Evolutionary conservation across 2,888 invertebrate species (phyloP), one percentile per base, ranked within the genome.

Genomic region (Phengaris alcon): DNA sequence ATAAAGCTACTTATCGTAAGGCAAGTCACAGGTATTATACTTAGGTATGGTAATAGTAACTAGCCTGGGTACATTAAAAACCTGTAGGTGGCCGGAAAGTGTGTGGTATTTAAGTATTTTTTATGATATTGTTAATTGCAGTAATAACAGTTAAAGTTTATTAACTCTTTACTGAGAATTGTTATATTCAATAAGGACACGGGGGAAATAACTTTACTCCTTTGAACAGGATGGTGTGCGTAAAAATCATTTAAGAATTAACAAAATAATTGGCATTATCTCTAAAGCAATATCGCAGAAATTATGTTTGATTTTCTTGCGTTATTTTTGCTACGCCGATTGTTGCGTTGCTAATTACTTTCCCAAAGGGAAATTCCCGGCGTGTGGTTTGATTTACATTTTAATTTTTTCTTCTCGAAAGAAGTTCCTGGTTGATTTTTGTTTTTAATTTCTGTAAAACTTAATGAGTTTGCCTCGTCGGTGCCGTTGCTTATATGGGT

Each of bases 301-400:
- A 44, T 64, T 64, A 64, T 64, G 64, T 64, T 64, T 59, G 59
- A 22, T 59, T 64, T 64, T 35, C 35, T 64, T 35, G 64, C 12
- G 64, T 35, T 35, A 64, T 12, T 64, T 64, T 12, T 35, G 12
- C 64, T 22, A 6, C 22, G 35, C 35, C 12, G 64, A 64, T 35
- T 35, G 64, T 64, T 64, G 13, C 48, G 48, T 46, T 46, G 69
- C 69, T 69, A 69, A 69, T 69, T 69, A 69, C 69, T 48, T 46
- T 69, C 15, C 48, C 48, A 46, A n/a, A 69, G 69, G 69, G 69
- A n/a, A 69, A 69, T 15, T 69, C 69, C 69, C 48, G 48, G 69
- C 46, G n/a, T 46, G 69, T 69, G 64, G 64, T 69, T 48, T 69
- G 69, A 48, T 69, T 69, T 69, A 69, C 69, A 69, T 69, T 48